Evolutionary conservation across 1,140 invertebrate species (phyloP), one percentile per base, ranked within the genome.

Genomic region (Micrasema longulum): DNA sequence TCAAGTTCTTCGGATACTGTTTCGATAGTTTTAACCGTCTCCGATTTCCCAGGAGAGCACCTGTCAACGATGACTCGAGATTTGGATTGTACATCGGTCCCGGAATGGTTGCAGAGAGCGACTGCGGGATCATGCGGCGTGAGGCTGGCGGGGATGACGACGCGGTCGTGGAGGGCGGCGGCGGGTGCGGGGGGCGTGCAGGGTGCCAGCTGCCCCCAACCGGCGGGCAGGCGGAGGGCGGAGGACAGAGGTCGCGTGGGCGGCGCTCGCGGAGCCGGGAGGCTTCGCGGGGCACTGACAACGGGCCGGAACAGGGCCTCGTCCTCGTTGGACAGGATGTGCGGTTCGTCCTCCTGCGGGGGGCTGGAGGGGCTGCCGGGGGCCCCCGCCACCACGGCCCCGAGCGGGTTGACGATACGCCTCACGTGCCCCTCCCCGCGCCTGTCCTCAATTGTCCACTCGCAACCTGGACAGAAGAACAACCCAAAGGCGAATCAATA

Each of bases 401-500:
- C 91, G 78, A 89, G 77, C 26, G 91, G 91, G 86, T 91, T 91
- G 77, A 92, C 90, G 75, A 91, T 88, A 83, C 91, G 89, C 78
- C 86, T 86, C 79, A 89, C 84, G 75, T 85, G 83, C 31, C 60
- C 52, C 45, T 55, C 63, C 57, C 47, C 55, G 82, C 80, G 81
- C 82, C 83, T 84, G 80, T 85, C 84, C 86, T 83, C 83, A 81
- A 82, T 84, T 84, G 87, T 83, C 83, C 82, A 82, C 81, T 82
- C 85, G 81, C 86, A 87, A 89, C 89, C 90, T 90, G 87, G 85
- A 84, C 86, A 89, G 88, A 88, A 89, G 90, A 89, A 87, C 88
- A 87, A 91, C 90, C 90, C 90, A 89, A 90, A 88, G 90, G 89
- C 90, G 91, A 64, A 89, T 88, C 77, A 79, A 81, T 83, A 83